Evolutionary conservation across 2,888 invertebrate genomes (phyloP).

Genomic region (Nymphalis urticae): DNA sequence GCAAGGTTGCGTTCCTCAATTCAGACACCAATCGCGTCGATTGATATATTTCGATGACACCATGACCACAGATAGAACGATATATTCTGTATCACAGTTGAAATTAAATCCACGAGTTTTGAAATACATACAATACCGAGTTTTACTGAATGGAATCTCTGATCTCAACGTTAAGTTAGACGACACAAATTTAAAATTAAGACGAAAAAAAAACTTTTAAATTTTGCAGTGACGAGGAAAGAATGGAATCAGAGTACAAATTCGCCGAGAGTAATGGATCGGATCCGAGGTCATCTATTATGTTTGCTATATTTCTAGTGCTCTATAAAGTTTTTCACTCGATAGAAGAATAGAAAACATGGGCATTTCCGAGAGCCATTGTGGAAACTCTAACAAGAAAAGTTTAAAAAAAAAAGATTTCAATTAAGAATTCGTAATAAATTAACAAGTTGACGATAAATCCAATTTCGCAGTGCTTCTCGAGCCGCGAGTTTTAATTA

Average conservation of each 20-base stretch:
- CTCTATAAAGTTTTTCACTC: constrained; percentile 24
- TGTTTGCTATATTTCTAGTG: constrained; percentile 24
- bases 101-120: not conserved
- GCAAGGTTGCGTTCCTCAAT: not conserved
- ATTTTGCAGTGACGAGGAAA: not conserved
- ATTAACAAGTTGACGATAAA: constrained; percentile 10
- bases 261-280: constrained; percentile 11
- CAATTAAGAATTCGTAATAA: constrained; percentile 29
- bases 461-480: constrained; percentile 17
- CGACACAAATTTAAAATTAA: too few relatives aligned
- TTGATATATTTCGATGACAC: not conserved
- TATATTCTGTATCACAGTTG: constrained; percentile 1
- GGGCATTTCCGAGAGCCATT: constrained; percentile 16
- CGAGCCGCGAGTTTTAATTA: constrained; percentile 24
- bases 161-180: too few relatives aligned
- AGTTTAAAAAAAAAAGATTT: constrained; percentile 31
- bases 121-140: too few relatives aligned
- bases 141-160: too few relatives aligned
- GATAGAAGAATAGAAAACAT: constrained; percentile 24
- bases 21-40: not conserved
- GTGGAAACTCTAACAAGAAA: constrained; percentile 36
- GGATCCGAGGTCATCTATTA: constrained; percentile 16
- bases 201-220: not conserved
- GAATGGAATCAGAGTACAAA: constrained; percentile 4
- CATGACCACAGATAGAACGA: not conserved